A percentile compares a stretch with the other conserved stretches of the same genome.
Evolutionary conservation across 2,113 vertebrate species (phyloP).

Genomic region (Anser brachyrhynchus): DNA sequence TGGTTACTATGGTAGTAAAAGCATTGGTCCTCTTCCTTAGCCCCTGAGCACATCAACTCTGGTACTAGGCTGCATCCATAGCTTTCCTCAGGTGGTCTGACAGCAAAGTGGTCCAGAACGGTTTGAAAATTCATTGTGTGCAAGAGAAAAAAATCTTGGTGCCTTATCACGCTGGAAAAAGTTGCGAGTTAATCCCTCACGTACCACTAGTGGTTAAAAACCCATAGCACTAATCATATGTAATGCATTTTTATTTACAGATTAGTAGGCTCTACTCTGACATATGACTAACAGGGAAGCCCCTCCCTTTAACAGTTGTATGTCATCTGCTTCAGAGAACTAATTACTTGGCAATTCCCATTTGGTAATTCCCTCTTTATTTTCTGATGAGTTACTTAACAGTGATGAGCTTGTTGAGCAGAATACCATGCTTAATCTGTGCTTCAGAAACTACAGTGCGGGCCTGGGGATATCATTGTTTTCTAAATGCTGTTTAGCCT

Average conservation of each 20-base stretch:
- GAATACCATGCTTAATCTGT: slow-evolving; percentile 68
- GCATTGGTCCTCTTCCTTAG: background rate
- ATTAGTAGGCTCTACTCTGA: slow-evolving; percentile 71
- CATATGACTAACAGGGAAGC: slow-evolving; percentile 75
- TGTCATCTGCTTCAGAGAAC: slow-evolving; percentile 82
- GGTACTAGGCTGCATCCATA: background rate
- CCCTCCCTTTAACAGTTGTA: slow-evolving; percentile 77
- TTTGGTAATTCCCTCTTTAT: slow-evolving; percentile 83
- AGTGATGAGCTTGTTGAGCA: slow-evolving; percentile 77
- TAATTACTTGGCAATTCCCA: slow-evolving; percentile 86
- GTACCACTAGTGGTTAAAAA: slow-evolving; percentile 15
- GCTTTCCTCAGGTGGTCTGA: background rate
- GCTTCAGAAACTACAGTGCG: slow-evolving; percentile 55
- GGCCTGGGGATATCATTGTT: slow-evolving; percentile 59
- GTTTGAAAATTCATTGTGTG: background rate
- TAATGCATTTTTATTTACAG: slow-evolving; percentile 79
- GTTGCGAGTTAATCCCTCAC: background rate
- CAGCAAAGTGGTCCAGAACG: background rate
- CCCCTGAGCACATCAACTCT: background rate
- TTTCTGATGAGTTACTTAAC: slow-evolving; percentile 85
- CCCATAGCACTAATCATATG: slow-evolving; percentile 34
- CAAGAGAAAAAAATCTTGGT: background rate
- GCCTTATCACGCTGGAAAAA: background rate
- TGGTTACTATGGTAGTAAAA: background rate
- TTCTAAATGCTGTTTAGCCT: slow-evolving; percentile 62